Base-by-base conservation (phyloP, 2,888 invertebrate genomes). In the Gandaritis pyraliata region DNA sequence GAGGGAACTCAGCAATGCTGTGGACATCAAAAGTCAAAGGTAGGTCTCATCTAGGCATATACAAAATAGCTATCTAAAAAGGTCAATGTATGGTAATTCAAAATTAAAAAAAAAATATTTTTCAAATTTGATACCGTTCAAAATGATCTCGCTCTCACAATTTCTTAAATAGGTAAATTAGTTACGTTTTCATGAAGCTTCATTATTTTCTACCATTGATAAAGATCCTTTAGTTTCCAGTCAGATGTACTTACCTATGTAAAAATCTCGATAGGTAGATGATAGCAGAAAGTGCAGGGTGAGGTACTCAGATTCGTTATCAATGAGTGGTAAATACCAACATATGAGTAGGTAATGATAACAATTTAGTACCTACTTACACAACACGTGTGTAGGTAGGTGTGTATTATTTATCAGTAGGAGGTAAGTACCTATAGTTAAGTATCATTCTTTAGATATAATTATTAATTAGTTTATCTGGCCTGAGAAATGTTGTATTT, bases 121-220 rank as follows among this genome's bases (percentile, higher is more conserved):
- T n/a, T n/a, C n/a, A n/a, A n/a, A n/a, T n/a, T n/a, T n/a, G n/a
- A n/a, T n/a, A n/a, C n/a, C n/a, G n/a, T n/a, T n/a, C n/a, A 23
- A 23, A 23, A 46, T 23, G 16, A 43, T 11, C 43, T 43, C 43
- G 43, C 43, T 43, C 16, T 43, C 16, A 43, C 43, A 43, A 16
- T 43, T 16, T 43, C 38, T 10, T 10, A 43, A 16, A 10, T 10
- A 16, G n/a, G n/a, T n/a, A n/a, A n/a, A 13, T 7, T 4, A 23
- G 23, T 39, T 13, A 41, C 7, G 38, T 39, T 39, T 39, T n/a
- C n/a, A 4, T n/a, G 38, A 39, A 13, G n/a, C 6, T 39, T 39
- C n/a, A n/a, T 39, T n/a, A 4, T 39, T 39, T 39, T 39, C n/a
- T n/a, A 4, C 1, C 12, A 38, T 4, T 4, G 38, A n/a, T 12